phyloP scores from a whole-genome alignment of 1,140 invertebrate species.

The Mylabris phalerata region DNA sequence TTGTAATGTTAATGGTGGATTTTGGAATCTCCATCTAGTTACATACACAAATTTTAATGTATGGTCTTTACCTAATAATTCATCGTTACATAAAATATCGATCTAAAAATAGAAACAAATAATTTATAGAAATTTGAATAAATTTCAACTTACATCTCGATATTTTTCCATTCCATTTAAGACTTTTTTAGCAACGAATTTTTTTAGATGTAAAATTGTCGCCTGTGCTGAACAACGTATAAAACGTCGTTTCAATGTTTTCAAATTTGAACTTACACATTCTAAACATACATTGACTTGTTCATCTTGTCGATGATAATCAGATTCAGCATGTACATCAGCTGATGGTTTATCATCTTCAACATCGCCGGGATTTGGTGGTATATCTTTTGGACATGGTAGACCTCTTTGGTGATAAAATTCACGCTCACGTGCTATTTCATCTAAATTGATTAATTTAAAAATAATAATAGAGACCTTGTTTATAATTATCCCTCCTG shows the following conservation, averaged over 20 bases:
- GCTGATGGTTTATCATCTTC: slow-evolving; percentile 57
- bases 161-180: slow-evolving; percentile 87
- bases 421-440: slow-evolving; percentile 77
- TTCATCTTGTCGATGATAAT: slow-evolving; percentile 92
- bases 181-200: slow-evolving; percentile 95
- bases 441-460: slow-evolving; percentile 54
- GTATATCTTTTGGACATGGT: slow-evolving; percentile 82
- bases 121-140: slow-evolving; percentile 4
- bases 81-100: slow-evolving; percentile 97
- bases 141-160: slow-evolving; percentile 73
- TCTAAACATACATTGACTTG: slow-evolving; percentile 89
- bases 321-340: slow-evolving; percentile 72
- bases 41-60: slow-evolving; percentile 98
- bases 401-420: slow-evolving; percentile 79
- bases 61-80: slow-evolving; percentile 96
- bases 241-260: slow-evolving; percentile 80
- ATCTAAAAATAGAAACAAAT: slow-evolving; percentile 58
- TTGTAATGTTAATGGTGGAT: slow-evolving; percentile 76
- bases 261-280: slow-evolving; percentile 75
- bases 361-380: slow-evolving; percentile 55
- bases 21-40: slow-evolving; percentile 93
- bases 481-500: neutral
- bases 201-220: slow-evolving; percentile 94
- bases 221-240: slow-evolving; percentile 93
- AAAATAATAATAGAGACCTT: neutral